Conservation (phyloP, 2,113 vertebrate genomes). For the Amazona vittata region DNA sequence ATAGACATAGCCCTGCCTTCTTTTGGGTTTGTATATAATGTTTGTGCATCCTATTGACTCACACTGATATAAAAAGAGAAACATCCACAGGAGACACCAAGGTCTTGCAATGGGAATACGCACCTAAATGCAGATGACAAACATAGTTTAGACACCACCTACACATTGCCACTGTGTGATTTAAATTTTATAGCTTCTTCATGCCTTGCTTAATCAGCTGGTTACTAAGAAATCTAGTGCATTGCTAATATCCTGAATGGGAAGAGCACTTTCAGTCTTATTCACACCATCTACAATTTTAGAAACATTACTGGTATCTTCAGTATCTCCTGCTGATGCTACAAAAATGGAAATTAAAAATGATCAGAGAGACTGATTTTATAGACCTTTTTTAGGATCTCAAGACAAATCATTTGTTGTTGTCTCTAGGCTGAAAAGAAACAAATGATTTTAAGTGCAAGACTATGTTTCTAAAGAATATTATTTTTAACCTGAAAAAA, state of each 20-base stretch:
- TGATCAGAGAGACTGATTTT: neutral
- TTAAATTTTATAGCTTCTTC: neutral
- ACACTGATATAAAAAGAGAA: rapidly evolving
- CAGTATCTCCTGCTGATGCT: neutral
- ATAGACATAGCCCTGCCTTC: neutral
- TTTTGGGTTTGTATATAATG: neutral
- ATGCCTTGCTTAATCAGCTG: neutral
- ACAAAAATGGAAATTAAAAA: neutral
- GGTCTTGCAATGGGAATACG: neutral
- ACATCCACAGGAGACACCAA: neutral
- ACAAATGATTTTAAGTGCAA: neutral
- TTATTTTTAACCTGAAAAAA: neutral
- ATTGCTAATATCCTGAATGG: neutral
- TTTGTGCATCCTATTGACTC: neutral
- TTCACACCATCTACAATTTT: neutral
- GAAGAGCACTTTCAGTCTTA: neutral
- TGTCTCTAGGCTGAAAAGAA: neutral
- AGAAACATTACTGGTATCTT: neutral
- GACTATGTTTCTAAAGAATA: neutral
- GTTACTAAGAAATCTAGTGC: neutral
- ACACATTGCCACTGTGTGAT: neutral
- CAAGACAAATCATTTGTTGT: neutral
- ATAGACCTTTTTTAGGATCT: neutral
- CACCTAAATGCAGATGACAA: neutral
- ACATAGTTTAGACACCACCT: neutral